A percentile compares a stretch with the other conserved stretches of the same genome.
Evolutionary conservation across 2,113 vertebrate species (phyloP).

Genomic region (Mastomys natalensis): DNA sequence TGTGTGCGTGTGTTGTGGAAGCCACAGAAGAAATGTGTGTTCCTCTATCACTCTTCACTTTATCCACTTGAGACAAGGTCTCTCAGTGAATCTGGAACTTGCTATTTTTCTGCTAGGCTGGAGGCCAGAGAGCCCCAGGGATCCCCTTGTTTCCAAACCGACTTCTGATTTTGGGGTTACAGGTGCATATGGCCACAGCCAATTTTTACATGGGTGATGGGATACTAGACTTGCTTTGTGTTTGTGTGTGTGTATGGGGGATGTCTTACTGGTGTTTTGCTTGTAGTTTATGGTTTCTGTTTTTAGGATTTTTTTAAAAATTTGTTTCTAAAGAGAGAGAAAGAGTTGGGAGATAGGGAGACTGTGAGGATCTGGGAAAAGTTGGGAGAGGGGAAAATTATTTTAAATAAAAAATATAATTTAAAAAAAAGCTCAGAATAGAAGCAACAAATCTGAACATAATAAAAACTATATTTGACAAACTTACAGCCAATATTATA

Average conservation of each 20-base stretch:
- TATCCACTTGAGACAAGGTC: background rate
- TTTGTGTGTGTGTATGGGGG: too few species aligned
- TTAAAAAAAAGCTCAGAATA: background rate
- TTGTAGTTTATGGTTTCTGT: background rate
- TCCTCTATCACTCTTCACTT: background rate
- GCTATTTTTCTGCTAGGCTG: background rate
- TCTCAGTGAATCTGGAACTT: background rate
- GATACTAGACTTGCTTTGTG: background rate
- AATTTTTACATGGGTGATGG: background rate
- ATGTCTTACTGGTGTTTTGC: background rate
- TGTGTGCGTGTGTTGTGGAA: background rate
- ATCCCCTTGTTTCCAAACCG: background rate
- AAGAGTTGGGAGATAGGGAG: background rate
- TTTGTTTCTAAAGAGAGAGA: background rate
- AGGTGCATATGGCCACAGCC: background rate
- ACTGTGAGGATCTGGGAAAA: background rate
- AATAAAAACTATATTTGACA: background rate
- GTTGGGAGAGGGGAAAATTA: background rate
- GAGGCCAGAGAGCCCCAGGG: background rate
- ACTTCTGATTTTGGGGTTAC: background rate
- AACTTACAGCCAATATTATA: background rate
- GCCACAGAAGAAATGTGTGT: background rate
- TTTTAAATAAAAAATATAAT: background rate
- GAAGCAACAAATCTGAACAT: background rate
- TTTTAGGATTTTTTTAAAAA: background rate